A percentile compares a stretch with the other conserved stretches of the same genome.
phyloP scores from a whole-genome alignment of 2,797 vertebrate species.

The Muscicapa comitata region DNA sequence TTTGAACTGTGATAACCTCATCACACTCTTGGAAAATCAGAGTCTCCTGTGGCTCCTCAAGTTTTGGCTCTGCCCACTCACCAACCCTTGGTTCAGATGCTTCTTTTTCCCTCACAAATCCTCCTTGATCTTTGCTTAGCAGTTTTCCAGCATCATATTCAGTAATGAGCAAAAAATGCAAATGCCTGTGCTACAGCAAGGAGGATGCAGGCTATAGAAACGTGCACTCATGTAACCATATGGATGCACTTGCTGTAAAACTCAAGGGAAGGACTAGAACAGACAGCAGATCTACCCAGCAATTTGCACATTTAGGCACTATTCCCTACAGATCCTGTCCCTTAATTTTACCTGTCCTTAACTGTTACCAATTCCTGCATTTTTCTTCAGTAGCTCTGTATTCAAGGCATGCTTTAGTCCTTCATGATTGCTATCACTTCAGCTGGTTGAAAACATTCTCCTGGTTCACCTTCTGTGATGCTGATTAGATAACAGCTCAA shows the following conservation, averaged over 20 bases:
- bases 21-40: not conserved
- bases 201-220: not conserved
- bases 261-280: not conserved
- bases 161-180: not conserved
- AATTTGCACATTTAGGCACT: not conserved
- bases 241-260: slow-evolving; percentile 4
- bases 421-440: not conserved
- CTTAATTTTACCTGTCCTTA: slow-evolving; percentile 32
- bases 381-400: not conserved
- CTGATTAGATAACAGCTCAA: not conserved
- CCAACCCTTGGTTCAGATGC: not conserved
- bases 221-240: not conserved
- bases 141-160: not conserved
- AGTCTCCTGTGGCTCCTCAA: not conserved
- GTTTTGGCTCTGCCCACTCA: not conserved
- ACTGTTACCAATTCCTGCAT: not conserved
- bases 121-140: not conserved
- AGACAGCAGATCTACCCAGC: not conserved
- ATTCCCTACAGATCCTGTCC: not conserved
- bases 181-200: not conserved
- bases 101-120: not conserved
- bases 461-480: not conserved
- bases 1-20: not conserved
- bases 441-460: slow-evolving; percentile 7
- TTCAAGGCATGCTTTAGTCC: not conserved